Evolutionary conservation across 2,888 invertebrate genomes (phyloP).

Genomic region (Ophion slaviceki): DNA sequence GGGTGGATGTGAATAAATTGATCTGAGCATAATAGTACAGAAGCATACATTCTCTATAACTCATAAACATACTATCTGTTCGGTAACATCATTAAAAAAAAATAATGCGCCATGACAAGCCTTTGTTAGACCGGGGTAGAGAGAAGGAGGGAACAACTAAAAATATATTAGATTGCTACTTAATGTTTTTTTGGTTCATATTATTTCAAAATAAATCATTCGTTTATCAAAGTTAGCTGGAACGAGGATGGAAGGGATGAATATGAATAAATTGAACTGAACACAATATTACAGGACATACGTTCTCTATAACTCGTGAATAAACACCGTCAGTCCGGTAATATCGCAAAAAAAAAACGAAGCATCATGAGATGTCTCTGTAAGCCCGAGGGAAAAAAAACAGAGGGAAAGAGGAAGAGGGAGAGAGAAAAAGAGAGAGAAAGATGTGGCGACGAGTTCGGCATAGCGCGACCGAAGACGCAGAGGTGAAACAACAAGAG

Average conservation of each 20-base stretch:
- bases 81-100: no score
- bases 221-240: neutral
- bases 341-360: neutral
- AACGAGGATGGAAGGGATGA: neutral
- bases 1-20: no score
- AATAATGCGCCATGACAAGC: no score
- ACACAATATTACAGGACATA: neutral
- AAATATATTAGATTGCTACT: no score
- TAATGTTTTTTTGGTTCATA: neutral
- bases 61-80: no score
- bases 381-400: no score
- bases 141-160: no score
- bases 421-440: neutral
- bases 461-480: neutral
- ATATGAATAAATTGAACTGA: neutral
- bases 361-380: neutral
- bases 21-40: no score
- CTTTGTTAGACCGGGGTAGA: no score
- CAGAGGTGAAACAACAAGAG: neutral
- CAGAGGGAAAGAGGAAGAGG: no score
- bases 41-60: no score
- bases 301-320: neutral
- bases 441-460: neutral
- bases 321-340: neutral
- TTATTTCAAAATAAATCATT: constrained; percentile 4